Evolutionary conservation across 2,797 vertebrate species (phyloP).

Genomic region (Danio aesculapii): DNA sequence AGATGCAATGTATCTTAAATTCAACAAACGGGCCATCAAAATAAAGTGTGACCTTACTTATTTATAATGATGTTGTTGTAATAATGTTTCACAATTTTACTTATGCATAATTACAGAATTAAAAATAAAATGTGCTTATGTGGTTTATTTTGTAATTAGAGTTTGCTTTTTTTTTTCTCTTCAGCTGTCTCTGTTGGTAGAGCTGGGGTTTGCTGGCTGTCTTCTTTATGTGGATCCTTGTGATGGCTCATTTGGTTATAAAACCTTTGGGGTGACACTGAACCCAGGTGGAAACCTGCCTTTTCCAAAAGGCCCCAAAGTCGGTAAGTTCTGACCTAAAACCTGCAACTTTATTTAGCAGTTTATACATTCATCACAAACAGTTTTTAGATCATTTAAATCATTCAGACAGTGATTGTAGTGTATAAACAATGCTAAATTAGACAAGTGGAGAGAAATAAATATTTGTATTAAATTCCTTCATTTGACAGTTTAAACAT

Average conservation of each 20-base stretch:
- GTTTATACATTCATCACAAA: constrained; percentile 14
- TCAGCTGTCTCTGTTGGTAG: constrained; percentile 86
- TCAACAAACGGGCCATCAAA: too few species aligned
- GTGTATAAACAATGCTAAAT: constrained; percentile 41
- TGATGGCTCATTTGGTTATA: constrained; percentile 79
- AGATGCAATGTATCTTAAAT: too few species aligned
- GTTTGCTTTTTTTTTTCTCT: constrained; percentile 22
- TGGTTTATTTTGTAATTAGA: background rate
- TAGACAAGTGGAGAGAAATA: constrained; percentile 24
- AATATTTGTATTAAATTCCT: constrained; percentile 29
- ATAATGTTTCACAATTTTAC: too few species aligned
- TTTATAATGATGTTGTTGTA: too few species aligned
- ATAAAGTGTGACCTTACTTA: too few species aligned
- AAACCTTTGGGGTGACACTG: constrained; percentile 88
- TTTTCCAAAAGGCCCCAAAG: constrained; percentile 79
- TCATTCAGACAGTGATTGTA: constrained; percentile 23
- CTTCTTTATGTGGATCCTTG: constrained; percentile 92
- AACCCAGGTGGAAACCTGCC: constrained; percentile 89
- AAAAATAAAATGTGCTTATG: background rate
- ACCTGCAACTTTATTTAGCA: background rate
- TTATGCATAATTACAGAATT: too few species aligned
- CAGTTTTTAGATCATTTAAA: constrained; percentile 8
- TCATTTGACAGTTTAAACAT: constrained; percentile 5
- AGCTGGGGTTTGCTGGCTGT: constrained; percentile 87
- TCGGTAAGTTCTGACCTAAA: constrained; percentile 78